Evolutionary conservation across 2,797 vertebrate genomes (phyloP), one percentile per base, ranked within the genome.

Genomic region (Pangasius macronema): DNA sequence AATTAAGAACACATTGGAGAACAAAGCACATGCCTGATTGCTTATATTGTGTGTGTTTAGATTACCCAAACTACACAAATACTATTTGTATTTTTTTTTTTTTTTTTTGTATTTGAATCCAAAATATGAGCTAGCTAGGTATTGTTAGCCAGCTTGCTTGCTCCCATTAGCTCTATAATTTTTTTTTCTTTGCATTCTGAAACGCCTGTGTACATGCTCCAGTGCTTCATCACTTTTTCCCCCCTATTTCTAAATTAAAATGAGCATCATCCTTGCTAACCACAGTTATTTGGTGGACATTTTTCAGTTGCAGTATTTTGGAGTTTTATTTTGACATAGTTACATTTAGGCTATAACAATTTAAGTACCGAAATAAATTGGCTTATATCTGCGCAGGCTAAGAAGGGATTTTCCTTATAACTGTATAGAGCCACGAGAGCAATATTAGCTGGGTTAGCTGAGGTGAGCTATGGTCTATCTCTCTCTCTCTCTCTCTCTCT

Each of bases 401-500:
- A 39, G n/a, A n/a, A 13, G 30, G 49, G 20, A 68, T 24, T 57
- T 68, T 65, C 7, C 5, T 72, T 82, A 63, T 30, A 76, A 55
- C 30, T 76, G 46, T 61, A 20, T 75, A 42, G 18, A 72, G 27
- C 55, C 81, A 46, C 33, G 65, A 75, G 81, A 30, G 33, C 2
- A 79, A 57, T 27, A 73, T 61, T 53, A 39, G 33, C 39, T 5
- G 51, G 81, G 65, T 80, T 84, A 79, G 33, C 24, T 80, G 22
- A 75, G 68, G 30, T 84, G 24, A 84, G 49, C 53, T 63, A 51
- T 75, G 18, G 18, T 88, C 13, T 83, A 13, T 77, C 11, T 59
- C 33, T 77, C 59, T 57, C 82, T 85, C 65, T 88, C 68, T 86
- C 77, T 73, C 76, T 61, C 83, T 75, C 83, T 84, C 46, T 27